Percentiles rank a stretch among this genome's conserved stretches.
phyloP scores from a whole-genome alignment of 2,113 vertebrate species.

The Ictidomys tridecemlineatus region DNA sequence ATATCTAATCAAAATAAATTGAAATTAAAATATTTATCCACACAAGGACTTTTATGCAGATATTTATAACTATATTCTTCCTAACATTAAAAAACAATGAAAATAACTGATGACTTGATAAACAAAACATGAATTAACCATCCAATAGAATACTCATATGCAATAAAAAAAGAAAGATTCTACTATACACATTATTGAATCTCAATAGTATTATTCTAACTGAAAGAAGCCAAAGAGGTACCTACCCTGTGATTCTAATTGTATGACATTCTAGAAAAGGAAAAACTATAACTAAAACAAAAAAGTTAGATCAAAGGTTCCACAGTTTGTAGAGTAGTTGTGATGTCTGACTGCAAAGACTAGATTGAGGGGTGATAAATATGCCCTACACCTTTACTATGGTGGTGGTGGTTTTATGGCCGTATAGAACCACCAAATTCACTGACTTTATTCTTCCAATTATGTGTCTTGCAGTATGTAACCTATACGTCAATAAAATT shows the following conservation, averaged over 20 bases:
- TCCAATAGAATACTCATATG: not conserved
- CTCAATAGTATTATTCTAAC: not conserved
- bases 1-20: not conserved
- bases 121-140: not conserved
- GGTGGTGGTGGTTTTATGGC: not conserved
- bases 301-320: not conserved
- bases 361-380: not conserved
- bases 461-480: not conserved
- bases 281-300: not conserved
- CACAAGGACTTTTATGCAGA: not conserved
- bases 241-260: not conserved
- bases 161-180: not conserved
- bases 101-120: not conserved
- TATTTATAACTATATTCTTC: not conserved
- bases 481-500: not conserved
- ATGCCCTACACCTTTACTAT: not conserved
- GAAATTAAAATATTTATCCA: not conserved
- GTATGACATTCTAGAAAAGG: not conserved
- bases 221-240: not conserved
- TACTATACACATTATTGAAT: not conserved
- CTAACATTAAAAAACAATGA: not conserved
- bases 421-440: constrained; percentile 22
- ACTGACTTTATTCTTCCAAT: constrained; percentile 6
- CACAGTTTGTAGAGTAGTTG: not conserved
- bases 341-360: not conserved